Percentiles rank a stretch among this genome's conserved stretches.
These are phyloP conservation scores for Epinephelus moara DNA, from an alignment of 2,113 vertebrate genomes.

Conservation along the genomic window DNA sequence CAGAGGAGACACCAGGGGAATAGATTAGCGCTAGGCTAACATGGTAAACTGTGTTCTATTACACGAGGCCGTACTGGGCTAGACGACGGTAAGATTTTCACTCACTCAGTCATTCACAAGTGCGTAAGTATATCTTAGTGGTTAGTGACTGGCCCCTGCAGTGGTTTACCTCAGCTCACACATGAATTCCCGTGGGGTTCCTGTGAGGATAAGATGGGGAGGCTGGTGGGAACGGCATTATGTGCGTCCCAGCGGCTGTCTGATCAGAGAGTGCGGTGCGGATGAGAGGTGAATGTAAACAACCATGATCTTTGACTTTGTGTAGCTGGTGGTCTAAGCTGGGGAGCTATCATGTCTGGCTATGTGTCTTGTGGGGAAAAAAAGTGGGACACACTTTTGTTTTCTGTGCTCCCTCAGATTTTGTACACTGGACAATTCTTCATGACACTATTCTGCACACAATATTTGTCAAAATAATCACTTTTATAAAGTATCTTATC, in stretches of 20 bases:
- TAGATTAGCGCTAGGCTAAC: constrained; percentile 75
- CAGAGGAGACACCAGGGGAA: constrained; percentile 68
- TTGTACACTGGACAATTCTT: neutral
- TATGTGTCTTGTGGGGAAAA: constrained; percentile 63
- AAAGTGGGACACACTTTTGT: constrained; percentile 21
- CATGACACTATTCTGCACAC: neutral
- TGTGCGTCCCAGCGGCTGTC: constrained; percentile 57
- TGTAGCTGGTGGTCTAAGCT: constrained; percentile 73
- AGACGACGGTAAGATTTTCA: constrained; percentile 63
- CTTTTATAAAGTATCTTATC: neutral
- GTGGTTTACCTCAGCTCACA: constrained; percentile 80
- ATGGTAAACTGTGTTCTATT: constrained; percentile 64
- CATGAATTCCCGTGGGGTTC: constrained; percentile 58
- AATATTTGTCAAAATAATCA: neutral
- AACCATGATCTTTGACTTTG: constrained; percentile 76
- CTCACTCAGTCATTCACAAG: constrained; percentile 77
- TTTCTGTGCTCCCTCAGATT: constrained; percentile 14
- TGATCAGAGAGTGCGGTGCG: constrained; percentile 51
- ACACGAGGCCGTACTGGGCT: constrained; percentile 44
- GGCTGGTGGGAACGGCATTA: constrained; percentile 68
- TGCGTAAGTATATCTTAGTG: constrained; percentile 56
- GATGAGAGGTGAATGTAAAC: constrained; percentile 83
- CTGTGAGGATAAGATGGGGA: constrained; percentile 59
- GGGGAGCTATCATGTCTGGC: constrained; percentile 51
- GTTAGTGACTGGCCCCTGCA: constrained; percentile 59